These are phyloP conservation scores for Cottoperca gobio DNA, from an alignment of 2,797 vertebrate genomes.

Conservation along the genomic window DNA sequence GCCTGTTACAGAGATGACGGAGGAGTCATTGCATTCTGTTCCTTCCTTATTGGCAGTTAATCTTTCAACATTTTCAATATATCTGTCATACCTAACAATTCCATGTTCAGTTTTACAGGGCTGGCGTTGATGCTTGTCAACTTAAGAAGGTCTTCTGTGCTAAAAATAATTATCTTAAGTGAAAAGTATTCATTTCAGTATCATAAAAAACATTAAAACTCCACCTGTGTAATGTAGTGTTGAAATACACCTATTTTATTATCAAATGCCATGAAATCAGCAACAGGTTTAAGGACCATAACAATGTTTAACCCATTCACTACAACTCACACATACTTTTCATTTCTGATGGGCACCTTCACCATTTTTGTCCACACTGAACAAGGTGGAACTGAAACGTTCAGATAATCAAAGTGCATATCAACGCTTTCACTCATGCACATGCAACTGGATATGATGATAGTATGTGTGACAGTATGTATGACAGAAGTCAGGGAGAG, in stretches of 20 bases:
- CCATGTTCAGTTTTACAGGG: background rate
- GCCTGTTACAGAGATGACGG: conserved; percentile 35
- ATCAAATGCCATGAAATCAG: background rate
- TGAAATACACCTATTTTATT: background rate
- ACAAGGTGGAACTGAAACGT: no score
- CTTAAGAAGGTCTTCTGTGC: background rate
- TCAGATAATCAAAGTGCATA: background rate
- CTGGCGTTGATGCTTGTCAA: background rate
- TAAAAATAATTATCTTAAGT: background rate
- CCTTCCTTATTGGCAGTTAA: conserved; percentile 1
- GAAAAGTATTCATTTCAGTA: background rate
- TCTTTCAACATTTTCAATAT: background rate
- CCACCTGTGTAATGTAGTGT: background rate
- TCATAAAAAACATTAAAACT: background rate
- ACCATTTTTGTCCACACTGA: background rate
- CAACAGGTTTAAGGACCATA: background rate
- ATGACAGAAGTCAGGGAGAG: background rate
- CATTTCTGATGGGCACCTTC: background rate
- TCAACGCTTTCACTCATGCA: background rate
- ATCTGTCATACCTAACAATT: background rate
- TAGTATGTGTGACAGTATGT: no score
- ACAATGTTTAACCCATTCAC: background rate
- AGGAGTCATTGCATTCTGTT: conserved; percentile 23
- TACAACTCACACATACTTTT: background rate
- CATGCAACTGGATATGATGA: background rate